These are phyloP conservation scores for Blastobasis lacticolella DNA, from an alignment of 2,888 invertebrate genomes.

Conservation along the genomic window DNA sequence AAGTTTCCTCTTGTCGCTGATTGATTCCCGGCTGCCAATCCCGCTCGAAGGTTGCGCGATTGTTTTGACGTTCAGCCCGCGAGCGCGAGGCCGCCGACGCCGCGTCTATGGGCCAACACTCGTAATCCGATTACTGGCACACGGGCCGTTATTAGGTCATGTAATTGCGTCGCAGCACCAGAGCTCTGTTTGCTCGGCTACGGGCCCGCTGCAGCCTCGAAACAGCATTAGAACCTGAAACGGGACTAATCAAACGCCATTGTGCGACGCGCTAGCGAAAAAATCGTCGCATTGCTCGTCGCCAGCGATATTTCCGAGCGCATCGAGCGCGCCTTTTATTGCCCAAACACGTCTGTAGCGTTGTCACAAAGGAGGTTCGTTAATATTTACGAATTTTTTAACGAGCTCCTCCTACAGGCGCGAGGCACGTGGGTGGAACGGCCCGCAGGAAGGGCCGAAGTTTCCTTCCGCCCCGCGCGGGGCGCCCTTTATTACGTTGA, in stretches of 20 bases:
- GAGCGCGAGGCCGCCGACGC: slow-evolving; percentile 11
- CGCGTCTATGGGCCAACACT: neutral
- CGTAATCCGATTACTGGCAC: slow-evolving; percentile 13
- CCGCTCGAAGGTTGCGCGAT: slow-evolving; percentile 16
- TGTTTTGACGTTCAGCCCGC: slow-evolving; percentile 11
- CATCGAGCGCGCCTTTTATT: too few species aligned
- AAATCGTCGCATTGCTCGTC: too few species aligned
- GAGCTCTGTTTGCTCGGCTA: neutral
- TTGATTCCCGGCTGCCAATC: slow-evolving; percentile 20
- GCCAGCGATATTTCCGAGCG: too few species aligned
- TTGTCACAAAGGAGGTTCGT: slow-evolving; percentile 5
- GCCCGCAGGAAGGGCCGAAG: slow-evolving; percentile 49
- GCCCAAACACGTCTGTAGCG: neutral
- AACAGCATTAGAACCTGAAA: too few species aligned
- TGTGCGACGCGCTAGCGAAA: too few species aligned
- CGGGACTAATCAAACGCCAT: too few species aligned
- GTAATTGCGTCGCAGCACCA: slow-evolving; percentile 4
- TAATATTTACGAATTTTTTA: slow-evolving; percentile 15
- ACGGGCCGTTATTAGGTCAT: slow-evolving; percentile 8
- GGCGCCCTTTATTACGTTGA: slow-evolving; percentile 40
- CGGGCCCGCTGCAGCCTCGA: too few species aligned
- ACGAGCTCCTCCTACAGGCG: slow-evolving; percentile 13
- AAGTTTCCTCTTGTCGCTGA: slow-evolving; percentile 27
- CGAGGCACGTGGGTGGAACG: slow-evolving; percentile 10
- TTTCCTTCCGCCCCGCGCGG: slow-evolving; percentile 50